Evolutionary conservation across 2,113 vertebrate species (phyloP), one percentile per base, ranked within the genome.

Genomic region (Pedionomus torquatus): DNA sequence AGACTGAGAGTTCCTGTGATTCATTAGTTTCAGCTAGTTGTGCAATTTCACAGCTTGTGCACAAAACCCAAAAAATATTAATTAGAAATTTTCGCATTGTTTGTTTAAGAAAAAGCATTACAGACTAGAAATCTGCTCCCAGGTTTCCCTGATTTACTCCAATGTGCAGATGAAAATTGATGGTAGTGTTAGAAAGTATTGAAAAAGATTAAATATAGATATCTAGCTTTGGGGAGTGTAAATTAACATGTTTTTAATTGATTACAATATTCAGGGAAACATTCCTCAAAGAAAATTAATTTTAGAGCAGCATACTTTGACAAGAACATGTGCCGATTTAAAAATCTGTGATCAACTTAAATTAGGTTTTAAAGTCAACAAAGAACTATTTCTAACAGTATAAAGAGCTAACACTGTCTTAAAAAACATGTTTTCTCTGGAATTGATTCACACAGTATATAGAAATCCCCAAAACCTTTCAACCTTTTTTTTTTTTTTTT

Each of bases 21-120:
- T 97, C 95, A 84, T 97, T 90, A 79, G 54, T 90, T 90, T 94
- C 92, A 94, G 63, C 48, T 86, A 90, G 74, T 89, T 96, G 52
- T 88, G 70, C 76, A 95, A 97, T 97, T 98, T 97, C 86, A 97
- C 93, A 97, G 89, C 71, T 95, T 96, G 89, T 69, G 96, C 80
- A 94, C 85, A 58, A 97, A 94, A 76, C 10, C 88, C 89, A 93
- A 71, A 94, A 97, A 98, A 96, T 96, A 98, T 96, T 95, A 98
- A 97, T 97, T 98, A 97, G 25, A 81, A 97, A 97, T 98, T 97
- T 97, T 93, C 21, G 96, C 55, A 89, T 97, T 93, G 83, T 96
- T 91, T 91, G 70, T 96, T 93, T 88, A 90, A 84, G 54, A 82
- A 91, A 96, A 97, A 95, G 31, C 60, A 91, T 92, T 95, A 63